Evolutionary conservation across 1,140 invertebrate genomes (phyloP).

Genomic region (Ips nitidus): DNA sequence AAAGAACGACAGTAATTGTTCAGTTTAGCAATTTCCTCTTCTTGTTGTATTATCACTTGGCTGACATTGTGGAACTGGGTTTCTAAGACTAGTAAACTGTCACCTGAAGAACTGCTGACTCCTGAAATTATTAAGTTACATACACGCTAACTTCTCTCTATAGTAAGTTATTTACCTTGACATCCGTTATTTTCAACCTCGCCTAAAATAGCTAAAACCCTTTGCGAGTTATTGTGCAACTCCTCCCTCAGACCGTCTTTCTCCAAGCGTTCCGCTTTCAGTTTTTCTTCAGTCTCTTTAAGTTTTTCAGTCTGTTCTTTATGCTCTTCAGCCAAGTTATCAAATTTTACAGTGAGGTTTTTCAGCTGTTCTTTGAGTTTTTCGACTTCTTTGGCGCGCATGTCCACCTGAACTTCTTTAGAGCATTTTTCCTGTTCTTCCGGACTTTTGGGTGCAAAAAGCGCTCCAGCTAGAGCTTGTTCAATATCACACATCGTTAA

Average conservation of each 20-base stretch:
- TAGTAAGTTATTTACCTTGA: conserved; percentile 27
- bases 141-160: neutral
- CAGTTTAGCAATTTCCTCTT: conserved; percentile 73
- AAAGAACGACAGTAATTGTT: conserved; percentile 66
- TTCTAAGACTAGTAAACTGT: conserved; percentile 73
- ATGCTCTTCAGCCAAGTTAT: conserved; percentile 44
- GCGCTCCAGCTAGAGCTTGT: conserved; percentile 64
- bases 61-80: conserved; percentile 72
- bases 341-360: conserved; percentile 50
- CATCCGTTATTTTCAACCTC: conserved; percentile 37
- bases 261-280: conserved; percentile 67
- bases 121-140: conserved; percentile 13
- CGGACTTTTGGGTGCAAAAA: conserved; percentile 51
- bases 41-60: conserved; percentile 71
- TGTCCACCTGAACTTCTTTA: conserved; percentile 68
- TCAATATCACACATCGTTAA: conserved; percentile 70
- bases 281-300: conserved; percentile 55
- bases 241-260: conserved; percentile 71
- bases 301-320: conserved; percentile 55
- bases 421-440: conserved; percentile 46
- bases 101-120: conserved; percentile 54
- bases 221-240: conserved; percentile 68
- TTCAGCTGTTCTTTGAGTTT: conserved; percentile 60
- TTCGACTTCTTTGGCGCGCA: conserved; percentile 62
- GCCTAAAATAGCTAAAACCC: conserved; percentile 70